Conservation (phyloP, 2,888 invertebrate species). For the Portevinia maculata region DNA sequence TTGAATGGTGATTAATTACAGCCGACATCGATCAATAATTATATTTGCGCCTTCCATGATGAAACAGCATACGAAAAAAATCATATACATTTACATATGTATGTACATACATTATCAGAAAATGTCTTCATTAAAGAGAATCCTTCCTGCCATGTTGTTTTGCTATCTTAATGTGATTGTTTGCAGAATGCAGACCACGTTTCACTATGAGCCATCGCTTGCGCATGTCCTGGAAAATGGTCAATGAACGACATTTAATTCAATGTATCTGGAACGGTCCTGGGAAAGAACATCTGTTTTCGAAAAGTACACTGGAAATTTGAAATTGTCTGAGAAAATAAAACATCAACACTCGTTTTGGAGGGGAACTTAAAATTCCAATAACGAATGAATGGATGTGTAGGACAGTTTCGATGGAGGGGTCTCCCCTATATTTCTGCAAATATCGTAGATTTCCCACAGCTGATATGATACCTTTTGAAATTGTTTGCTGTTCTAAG, state of each 20-base stretch:
- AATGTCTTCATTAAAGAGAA: conserved; percentile 57
- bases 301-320: conserved; percentile 28
- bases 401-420: conserved; percentile 41
- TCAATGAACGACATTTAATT: conserved; percentile 71
- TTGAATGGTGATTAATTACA: too few relatives aligned
- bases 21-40: background rate
- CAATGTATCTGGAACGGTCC: conserved; percentile 56
- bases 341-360: conserved; percentile 1
- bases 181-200: conserved; percentile 67
- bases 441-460: conserved; percentile 67
- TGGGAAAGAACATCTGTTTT: conserved; percentile 72
- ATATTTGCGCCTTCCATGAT: background rate
- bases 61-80: background rate
- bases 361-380: conserved; percentile 41
- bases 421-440: conserved; percentile 51
- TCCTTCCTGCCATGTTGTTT: conserved; percentile 72
- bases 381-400: conserved; percentile 19
- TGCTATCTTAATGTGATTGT: conserved; percentile 24
- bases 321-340: background rate
- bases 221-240: conserved; percentile 72
- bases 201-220: conserved; percentile 44
- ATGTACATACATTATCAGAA: background rate
- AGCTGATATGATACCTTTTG: conserved; percentile 28
- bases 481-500: background rate
- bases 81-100: background rate